Evolutionary conservation across 2,888 invertebrate genomes (phyloP), one percentile per base, ranked within the genome.

Genomic region (Xanthia togata): DNA sequence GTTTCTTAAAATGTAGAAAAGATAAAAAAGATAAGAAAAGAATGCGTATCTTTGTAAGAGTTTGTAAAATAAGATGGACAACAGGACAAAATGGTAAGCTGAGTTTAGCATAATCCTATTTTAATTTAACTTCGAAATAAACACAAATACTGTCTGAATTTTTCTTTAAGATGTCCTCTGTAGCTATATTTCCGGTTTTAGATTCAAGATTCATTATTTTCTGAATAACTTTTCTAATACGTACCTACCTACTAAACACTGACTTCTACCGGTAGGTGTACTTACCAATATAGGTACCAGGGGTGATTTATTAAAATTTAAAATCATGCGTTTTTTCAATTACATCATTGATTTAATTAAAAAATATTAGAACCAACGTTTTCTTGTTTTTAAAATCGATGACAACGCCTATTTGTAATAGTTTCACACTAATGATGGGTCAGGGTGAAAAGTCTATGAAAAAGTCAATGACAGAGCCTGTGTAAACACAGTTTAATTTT

Each of bases 21-120:
- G 59, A 50, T 62, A 50, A 62, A 44, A 17, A 76, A n/a, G n/a
- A n/a, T n/a, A n/a, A n/a, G n/a, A 76, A 50, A 44, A n/a, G 14
- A n/a, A 4, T 35, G 6, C 23, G 6, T 17, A 53, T 44, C 23
- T 74, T 53, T 35, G 53, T 53, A 23, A n/a, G 26, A 26, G 17
- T 31, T n/a, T 23, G 23, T 38, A 23, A 35, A 38, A 47, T 47
- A 55, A 59, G 8, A 71, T 41, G 72, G 38, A 79, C 38, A 70
- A 20, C 12, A 14, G 17, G 1, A 78, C n/a, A 38, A 57, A 72
- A 80, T 64, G 41, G 55, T 57, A 57, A 78, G 80, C 63, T 78
- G 31, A 57, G 55, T 64, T 80, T 80, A 80, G 14, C 80, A 80
- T 80, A 78, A 78, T 78, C 80, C 50, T n/a, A 50, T 63, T 78